A percentile compares a stretch with the other conserved stretches of the same genome.
Conservation (phyloP, 2,888 invertebrate genomes). For the Diaphora mendica region DNA sequence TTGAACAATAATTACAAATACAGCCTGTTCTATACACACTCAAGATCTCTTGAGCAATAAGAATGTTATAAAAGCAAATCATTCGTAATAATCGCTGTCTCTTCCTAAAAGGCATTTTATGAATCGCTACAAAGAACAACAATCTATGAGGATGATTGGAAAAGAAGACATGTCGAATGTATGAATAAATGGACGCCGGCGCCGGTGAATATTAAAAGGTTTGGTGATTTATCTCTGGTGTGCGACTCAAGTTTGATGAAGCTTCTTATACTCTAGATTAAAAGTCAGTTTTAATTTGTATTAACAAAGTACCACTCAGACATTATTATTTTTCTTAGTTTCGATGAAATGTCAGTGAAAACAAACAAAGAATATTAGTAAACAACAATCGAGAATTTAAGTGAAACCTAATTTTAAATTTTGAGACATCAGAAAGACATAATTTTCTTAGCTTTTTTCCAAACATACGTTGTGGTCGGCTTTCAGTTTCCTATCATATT, state of each 20-base stretch:
- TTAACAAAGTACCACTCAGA: not conserved
- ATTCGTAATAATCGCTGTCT: conserved; percentile 5
- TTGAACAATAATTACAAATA: not conserved
- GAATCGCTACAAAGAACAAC: conserved; percentile 5
- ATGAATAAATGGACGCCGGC: conserved; percentile 4
- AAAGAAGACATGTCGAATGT: conserved; percentile 5
- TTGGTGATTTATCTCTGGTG: not conserved
- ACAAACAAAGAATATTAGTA: no score
- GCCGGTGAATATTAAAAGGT: not conserved
- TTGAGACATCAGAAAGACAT: no score
- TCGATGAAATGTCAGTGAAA: not conserved
- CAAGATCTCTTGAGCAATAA: not conserved
- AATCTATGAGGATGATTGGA: conserved; percentile 9
- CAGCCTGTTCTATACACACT: not conserved
- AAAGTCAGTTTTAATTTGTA: not conserved
- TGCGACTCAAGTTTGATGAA: not conserved
- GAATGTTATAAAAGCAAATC: conserved; percentile 6
- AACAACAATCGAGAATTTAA: no score
- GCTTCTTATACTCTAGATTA: not conserved
- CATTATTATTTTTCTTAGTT: not conserved
- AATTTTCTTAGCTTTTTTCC: no score
- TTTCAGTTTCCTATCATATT: no score
- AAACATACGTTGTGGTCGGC: no score
- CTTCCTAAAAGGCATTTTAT: conserved; percentile 6
- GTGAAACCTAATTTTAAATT: no score